A percentile compares a stretch with the other conserved stretches of the same genome.
These are phyloP conservation scores for Noctilio leporinus DNA, from an alignment of 2,113 vertebrate species.

Conservation along the genomic window DNA sequence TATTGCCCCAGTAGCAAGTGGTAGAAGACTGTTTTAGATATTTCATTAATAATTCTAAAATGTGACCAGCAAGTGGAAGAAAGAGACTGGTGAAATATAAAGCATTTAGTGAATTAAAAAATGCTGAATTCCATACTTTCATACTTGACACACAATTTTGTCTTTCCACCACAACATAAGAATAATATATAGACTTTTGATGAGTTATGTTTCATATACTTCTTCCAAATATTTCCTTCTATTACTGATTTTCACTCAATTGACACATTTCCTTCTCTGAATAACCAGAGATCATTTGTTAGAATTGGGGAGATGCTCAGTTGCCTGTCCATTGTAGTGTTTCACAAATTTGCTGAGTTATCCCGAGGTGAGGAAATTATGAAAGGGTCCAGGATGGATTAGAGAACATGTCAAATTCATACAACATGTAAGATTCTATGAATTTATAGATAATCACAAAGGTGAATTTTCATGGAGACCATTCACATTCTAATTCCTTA, in stretches of 20 bases:
- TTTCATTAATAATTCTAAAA: conserved; percentile 37
- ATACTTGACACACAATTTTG: neutral
- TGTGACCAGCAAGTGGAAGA: neutral
- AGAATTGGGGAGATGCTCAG: accelerated
- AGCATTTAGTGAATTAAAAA: neutral
- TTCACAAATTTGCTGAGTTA: neutral
- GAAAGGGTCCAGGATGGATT: neutral
- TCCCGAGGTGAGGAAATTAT: neutral
- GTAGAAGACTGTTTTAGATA: conserved; percentile 2
- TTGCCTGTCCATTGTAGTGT: neutral
- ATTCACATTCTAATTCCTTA: neutral
- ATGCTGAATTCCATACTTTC: neutral
- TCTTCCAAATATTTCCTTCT: neutral
- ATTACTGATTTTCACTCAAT: neutral
- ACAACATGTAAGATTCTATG: neutral
- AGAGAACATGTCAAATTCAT: neutral
- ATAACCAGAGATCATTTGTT: neutral
- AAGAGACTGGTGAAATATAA: neutral
- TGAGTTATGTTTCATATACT: neutral
- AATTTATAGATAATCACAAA: neutral
- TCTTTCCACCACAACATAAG: neutral
- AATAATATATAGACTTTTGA: neutral
- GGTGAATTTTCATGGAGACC: neutral
- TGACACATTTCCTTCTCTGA: neutral
- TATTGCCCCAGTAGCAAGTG: neutral